Percentiles rank a stretch among this genome's conserved stretches.
These are phyloP conservation scores for Pachycephus smyrnensis DNA, from an alignment of 2,888 invertebrate species.

Conservation along the genomic window DNA sequence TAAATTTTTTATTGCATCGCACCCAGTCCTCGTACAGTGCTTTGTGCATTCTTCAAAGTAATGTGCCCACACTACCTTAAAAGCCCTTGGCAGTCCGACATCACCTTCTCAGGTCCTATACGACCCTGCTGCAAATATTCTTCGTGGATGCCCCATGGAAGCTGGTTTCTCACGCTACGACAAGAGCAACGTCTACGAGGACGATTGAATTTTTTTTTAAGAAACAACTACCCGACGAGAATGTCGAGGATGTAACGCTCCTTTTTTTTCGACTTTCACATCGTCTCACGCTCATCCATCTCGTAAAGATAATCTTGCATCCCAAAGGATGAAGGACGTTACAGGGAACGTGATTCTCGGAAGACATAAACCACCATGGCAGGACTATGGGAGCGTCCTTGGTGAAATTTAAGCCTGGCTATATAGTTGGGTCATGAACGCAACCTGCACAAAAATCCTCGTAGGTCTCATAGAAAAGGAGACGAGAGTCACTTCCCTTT, in stretches of 20 bases:
- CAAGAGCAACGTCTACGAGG: slow-evolving; percentile 26
- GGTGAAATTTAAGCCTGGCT: neutral
- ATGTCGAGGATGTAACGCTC: slow-evolving; percentile 39
- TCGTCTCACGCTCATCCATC: slow-evolving; percentile 24
- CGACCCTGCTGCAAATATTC: slow-evolving; percentile 51
- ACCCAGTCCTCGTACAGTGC: neutral
- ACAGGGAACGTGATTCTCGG: neutral
- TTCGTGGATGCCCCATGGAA: slow-evolving; percentile 50
- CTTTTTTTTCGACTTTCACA: slow-evolving; percentile 17
- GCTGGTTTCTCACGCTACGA: slow-evolving; percentile 55
- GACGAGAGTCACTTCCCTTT: neutral
- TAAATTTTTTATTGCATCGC: neutral
- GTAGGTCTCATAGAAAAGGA: neutral
- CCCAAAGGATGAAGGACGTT: neutral
- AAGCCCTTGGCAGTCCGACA: slow-evolving; percentile 8
- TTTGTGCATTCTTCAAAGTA: neutral
- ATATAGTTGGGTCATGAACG: neutral
- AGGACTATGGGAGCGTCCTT: neutral
- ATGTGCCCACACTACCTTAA: neutral
- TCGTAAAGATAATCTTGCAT: slow-evolving; percentile 30
- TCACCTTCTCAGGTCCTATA: slow-evolving; percentile 45
- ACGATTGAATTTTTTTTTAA: slow-evolving; percentile 32
- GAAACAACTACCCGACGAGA: slow-evolving; percentile 34
- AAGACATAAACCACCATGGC: neutral
- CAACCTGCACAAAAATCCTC: neutral